Percentiles rank a stretch among this genome's conserved stretches.
Conservation (phyloP, 2,888 invertebrate species). For the Philonicus albiceps region DNA sequence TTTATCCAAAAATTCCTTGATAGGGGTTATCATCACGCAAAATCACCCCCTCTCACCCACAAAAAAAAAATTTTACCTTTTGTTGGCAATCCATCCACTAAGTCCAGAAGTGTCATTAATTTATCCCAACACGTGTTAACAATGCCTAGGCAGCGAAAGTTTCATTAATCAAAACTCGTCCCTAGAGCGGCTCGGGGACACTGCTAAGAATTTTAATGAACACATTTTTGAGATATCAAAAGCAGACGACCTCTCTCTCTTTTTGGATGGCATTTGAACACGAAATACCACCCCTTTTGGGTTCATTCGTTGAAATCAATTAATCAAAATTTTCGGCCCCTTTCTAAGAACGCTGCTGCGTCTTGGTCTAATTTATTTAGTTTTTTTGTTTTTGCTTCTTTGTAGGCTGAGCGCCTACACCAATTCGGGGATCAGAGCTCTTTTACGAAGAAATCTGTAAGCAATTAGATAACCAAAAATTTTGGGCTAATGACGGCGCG, state of each 20-base stretch:
- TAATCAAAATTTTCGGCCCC: constrained; percentile 20
- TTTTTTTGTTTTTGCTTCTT: not conserved
- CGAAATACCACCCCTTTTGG: constrained; percentile 25
- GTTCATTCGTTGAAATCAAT: constrained; percentile 25
- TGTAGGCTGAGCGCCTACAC: not conserved
- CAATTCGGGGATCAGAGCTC: not conserved
- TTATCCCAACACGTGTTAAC: constrained; percentile 34
- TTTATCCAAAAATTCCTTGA: not conserved
- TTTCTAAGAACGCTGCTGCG: not conserved
- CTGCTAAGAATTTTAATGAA: constrained; percentile 20
- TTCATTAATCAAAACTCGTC: constrained; percentile 28
- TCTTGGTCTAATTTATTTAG: not conserved
- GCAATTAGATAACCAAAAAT: constrained; percentile 29
- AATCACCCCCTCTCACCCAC: too few species aligned
- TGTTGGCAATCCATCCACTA: not conserved
- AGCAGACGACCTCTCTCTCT: constrained; percentile 14
- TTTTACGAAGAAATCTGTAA: not conserved
- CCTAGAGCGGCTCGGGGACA: not conserved
- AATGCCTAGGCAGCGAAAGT: not conserved
- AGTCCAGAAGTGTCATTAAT: constrained; percentile 4
- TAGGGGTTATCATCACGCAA: not conserved
- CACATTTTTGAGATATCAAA: constrained; percentile 35
- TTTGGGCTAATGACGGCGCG: not conserved
- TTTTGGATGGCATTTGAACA: not conserved
- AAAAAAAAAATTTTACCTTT: constrained; percentile 20